These are phyloP conservation scores for Mylabris sibirica DNA, from an alignment of 2,888 invertebrate genomes.

Conservation along the genomic window DNA sequence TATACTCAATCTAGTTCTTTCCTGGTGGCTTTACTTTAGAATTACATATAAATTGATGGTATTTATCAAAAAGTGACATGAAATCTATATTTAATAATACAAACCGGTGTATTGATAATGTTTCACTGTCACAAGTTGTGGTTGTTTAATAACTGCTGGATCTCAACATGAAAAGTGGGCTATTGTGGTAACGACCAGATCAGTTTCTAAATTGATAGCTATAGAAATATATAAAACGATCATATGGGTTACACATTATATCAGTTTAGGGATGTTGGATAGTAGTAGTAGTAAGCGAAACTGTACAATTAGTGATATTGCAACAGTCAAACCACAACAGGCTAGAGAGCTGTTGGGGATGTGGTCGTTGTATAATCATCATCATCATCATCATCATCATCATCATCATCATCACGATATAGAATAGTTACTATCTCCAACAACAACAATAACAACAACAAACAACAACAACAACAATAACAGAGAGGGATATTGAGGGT, in stretches of 20 bases:
- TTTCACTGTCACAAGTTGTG: not conserved
- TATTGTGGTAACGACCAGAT: not conserved
- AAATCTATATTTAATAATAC: not conserved
- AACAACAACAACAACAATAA: not conserved
- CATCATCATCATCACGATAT: not conserved
- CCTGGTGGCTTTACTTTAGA: not conserved
- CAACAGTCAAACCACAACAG: slow-evolving; percentile 10
- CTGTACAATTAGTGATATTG: slow-evolving; percentile 15
- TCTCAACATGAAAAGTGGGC: not conserved
- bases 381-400: not conserved
- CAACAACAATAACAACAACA: not conserved
- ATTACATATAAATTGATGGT: not conserved
- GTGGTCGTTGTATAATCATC: not conserved
- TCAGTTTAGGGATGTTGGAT: not conserved
- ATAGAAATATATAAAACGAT: not conserved
- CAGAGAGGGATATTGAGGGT: not conserved
- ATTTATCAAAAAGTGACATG: no score
- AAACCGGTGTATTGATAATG: not conserved
- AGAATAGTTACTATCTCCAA: not conserved
- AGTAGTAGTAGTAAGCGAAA: not conserved
- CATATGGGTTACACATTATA: not conserved
- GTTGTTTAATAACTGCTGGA: not conserved
- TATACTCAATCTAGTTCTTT: no score
- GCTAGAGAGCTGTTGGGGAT: not conserved
- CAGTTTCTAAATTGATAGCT: not conserved